These are phyloP conservation scores for Halichoeres trimaculatus DNA, from an alignment of 2,113 vertebrate species.

Conservation along the genomic window DNA sequence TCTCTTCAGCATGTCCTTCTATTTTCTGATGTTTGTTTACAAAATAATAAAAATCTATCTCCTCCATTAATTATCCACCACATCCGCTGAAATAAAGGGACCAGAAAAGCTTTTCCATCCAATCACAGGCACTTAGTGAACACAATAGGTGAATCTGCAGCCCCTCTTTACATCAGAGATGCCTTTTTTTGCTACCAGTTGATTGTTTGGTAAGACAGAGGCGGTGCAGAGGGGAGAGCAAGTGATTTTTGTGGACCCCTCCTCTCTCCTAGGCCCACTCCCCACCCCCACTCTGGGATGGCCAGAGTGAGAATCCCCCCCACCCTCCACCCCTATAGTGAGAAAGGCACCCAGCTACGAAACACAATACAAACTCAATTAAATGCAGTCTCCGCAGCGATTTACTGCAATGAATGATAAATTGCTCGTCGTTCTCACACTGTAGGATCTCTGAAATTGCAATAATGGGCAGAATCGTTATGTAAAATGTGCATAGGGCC, in stretches of 20 bases:
- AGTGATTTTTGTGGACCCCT: neutral
- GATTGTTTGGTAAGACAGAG: conserved; percentile 72
- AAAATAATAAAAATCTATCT: conserved; percentile 15
- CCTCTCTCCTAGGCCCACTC: conserved; percentile 4
- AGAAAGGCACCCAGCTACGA: conserved; percentile 75
- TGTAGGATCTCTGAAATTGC: conserved; percentile 71
- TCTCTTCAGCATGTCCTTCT: neutral
- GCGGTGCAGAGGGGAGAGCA: conserved; percentile 50
- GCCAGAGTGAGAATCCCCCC: conserved; percentile 56
- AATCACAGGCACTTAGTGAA: neutral
- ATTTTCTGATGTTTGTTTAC: neutral
- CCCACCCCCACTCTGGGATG: conserved; percentile 52
- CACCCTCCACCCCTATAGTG: conserved; percentile 45
- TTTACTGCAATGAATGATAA: conserved; percentile 80
- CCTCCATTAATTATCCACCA: conserved; percentile 2
- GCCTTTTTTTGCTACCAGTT: conserved; percentile 65
- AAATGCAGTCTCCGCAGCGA: conserved; percentile 77
- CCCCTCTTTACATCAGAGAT: conserved; percentile 41
- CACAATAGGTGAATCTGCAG: conserved; percentile 16
- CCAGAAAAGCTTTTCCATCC: conserved; percentile 4
- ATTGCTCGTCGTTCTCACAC: conserved; percentile 71
- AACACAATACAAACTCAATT: conserved; percentile 81
- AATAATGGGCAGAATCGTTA: conserved; percentile 74
- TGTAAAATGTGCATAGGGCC: conserved; percentile 73
- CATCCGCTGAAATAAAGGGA: neutral